phyloP scores from a whole-genome alignment of 2,113 vertebrate genomes.

The Anguilla japonica region DNA sequence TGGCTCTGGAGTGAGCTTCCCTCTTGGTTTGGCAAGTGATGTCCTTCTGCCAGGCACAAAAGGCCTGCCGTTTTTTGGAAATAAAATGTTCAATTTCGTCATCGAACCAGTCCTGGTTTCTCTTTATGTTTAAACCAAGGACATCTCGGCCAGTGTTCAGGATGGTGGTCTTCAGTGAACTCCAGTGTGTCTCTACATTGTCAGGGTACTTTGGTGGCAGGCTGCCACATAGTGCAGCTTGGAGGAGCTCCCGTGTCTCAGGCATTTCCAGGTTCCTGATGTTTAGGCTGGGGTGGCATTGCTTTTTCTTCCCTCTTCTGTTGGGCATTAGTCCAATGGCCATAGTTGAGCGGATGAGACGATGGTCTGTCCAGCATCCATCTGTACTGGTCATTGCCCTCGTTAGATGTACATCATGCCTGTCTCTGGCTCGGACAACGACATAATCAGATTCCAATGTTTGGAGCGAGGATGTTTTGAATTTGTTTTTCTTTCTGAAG shows the following conservation, averaged over 20 bases:
- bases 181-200: constrained; percentile 15
- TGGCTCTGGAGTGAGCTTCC: too few relatives aligned
- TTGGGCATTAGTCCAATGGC: constrained; percentile 3
- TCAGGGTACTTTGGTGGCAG: constrained; percentile 10
- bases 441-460: constrained; percentile 22
- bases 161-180: constrained; percentile 7
- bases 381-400: constrained; percentile 22
- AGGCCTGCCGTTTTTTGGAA: too few relatives aligned
- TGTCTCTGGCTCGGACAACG: neutral
- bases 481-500: constrained; percentile 8
- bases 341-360: constrained; percentile 8
- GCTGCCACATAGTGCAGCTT: neutral
- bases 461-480: constrained; percentile 16
- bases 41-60: too few relatives aligned
- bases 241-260: neutral
- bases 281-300: neutral
- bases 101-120: too few relatives aligned
- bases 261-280: neutral
- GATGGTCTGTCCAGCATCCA: constrained; percentile 15
- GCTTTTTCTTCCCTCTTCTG: constrained; percentile 20
- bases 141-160: neutral
- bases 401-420: neutral
- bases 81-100: too few relatives aligned
- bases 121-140: neutral
- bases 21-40: too few relatives aligned